Percentiles rank a stretch among this genome's conserved stretches.
phyloP scores from a whole-genome alignment of 2,888 invertebrate species.

The Oithona nana region DNA sequence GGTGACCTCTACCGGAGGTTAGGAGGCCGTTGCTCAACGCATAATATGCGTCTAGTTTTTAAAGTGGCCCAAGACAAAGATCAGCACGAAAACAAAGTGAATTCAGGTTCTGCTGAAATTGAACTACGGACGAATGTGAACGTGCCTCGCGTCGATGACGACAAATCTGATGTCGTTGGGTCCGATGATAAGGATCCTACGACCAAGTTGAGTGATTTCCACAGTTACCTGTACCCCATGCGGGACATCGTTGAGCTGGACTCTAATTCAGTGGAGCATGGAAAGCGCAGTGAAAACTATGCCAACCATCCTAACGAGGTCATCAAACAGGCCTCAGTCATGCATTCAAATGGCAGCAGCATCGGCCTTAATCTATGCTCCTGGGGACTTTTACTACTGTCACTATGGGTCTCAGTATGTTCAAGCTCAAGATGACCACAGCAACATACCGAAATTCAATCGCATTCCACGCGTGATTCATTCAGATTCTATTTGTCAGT shows the following conservation, averaged over 20 bases:
- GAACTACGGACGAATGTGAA: background rate
- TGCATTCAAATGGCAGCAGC: background rate
- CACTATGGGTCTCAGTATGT: background rate
- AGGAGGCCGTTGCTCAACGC: constrained; percentile 69
- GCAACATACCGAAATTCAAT: background rate
- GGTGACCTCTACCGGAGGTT: constrained; percentile 75
- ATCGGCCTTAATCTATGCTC: no score
- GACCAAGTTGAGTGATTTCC: background rate
- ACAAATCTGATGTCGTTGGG: no score
- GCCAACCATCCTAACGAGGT: background rate
- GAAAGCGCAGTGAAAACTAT: background rate
- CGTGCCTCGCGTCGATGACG: background rate
- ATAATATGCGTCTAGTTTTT: constrained; percentile 89
- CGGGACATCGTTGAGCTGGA: background rate
- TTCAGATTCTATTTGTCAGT: background rate
- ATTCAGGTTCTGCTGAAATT: background rate
- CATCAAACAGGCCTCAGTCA: background rate
- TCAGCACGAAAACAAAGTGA: background rate
- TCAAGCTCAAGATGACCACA: background rate
- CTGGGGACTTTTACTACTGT: background rate
- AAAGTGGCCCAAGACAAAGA: constrained; percentile 45
- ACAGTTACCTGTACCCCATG: background rate
- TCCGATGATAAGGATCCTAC: background rate
- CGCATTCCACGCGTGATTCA: background rate
- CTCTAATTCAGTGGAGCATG: background rate